Evolutionary conservation across 2,113 vertebrate species (phyloP), one percentile per base, ranked within the genome.

Genomic region (Salvelinus alpinus): DNA sequence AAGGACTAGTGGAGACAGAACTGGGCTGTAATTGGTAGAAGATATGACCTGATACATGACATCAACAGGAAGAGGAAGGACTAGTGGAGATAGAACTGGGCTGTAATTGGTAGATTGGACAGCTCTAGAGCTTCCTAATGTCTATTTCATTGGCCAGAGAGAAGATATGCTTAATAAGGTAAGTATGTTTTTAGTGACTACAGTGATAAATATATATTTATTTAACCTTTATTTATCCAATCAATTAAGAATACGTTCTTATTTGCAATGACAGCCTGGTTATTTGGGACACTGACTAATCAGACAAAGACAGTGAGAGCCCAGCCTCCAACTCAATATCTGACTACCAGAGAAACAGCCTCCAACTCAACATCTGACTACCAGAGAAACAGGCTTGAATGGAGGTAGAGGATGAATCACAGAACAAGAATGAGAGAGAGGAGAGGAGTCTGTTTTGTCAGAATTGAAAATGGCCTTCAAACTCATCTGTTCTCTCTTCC

Each of bases 61-160:
- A 38, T 68, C 16, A 14, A 68, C 29, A 68, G 29, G 66, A 68
- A 38, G 66, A 38, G 27, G 12, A 16, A 5, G 64, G 5, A 25
- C 64, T 24, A 65, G 34, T 2, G 22, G 64, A 29, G 64, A 65
- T n/a, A 38, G 29, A 18, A 18, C 65, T n/a, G n/a, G n/a, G n/a
- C n/a, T n/a, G n/a, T n/a, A n/a, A n/a, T n/a, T n/a, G n/a, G n/a
- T n/a, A n/a, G n/a, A n/a, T n/a, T n/a, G n/a, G n/a, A n/a, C n/a
- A n/a, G n/a, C 65, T 4, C 16, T 31, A 4, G 29, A 16, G 25
- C 25, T 13, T 1, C 14, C 13, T 67, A 67, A 34, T 67, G 65
- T 67, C 27, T 27, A 31, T 67, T 67, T 67, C 31, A 67, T 67
- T 67, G 65, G 65, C 12, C 62, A 25, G 48, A 51, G 11, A 51